phyloP scores from a whole-genome alignment of 2,113 vertebrate species.

The Cyprinodon tularosa region DNA sequence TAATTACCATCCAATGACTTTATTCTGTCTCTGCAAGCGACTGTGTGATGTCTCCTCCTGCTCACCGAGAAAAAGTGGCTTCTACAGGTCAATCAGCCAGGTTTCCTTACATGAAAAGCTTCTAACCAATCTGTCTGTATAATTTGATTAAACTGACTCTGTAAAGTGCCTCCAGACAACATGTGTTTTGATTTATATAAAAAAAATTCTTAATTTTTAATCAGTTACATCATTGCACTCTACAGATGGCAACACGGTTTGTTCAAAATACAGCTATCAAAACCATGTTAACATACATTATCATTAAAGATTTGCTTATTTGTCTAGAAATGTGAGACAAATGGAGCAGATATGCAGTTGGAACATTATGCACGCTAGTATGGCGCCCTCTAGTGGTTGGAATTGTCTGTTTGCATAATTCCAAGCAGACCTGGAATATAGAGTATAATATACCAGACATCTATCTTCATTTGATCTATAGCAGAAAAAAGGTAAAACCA shows the following conservation, averaged over 20 bases:
- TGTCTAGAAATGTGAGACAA: background rate
- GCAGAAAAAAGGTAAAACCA: no score
- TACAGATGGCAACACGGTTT: background rate
- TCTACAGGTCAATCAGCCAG: no score
- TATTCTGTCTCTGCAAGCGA: constrained; percentile 8
- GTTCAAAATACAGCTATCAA: constrained; percentile 12
- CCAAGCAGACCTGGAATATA: background rate
- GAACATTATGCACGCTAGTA: constrained; percentile 8
- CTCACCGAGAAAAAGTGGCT: no score
- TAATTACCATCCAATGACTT: constrained; percentile 44
- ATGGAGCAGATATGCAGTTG: constrained; percentile 20
- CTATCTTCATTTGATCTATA: no score
- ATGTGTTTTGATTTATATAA: no score
- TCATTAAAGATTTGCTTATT: background rate
- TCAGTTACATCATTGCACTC: constrained; percentile 38
- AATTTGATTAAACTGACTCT: no score
- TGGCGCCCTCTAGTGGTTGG: constrained; percentile 50
- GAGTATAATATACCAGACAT: no score
- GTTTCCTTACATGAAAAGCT: no score
- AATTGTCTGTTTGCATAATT: background rate
- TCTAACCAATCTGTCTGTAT: no score
- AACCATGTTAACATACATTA: background rate
- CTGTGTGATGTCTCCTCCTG: no score
- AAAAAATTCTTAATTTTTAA: background rate
- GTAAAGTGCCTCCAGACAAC: no score